phyloP scores from a whole-genome alignment of 2,113 vertebrate species.

The Hyla sarda region DNA sequence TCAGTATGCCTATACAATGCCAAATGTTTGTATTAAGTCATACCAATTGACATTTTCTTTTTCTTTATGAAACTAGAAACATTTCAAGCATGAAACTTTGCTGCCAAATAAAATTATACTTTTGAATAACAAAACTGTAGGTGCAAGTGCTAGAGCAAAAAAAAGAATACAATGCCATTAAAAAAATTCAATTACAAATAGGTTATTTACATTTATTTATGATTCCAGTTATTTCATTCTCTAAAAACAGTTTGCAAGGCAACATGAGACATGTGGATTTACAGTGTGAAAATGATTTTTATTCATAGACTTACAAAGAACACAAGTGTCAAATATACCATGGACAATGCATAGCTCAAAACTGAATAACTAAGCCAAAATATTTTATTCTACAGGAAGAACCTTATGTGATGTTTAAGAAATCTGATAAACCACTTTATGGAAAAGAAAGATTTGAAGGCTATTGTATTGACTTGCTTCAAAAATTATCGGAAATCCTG shows the following conservation, averaged over 20 bases:
- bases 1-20: not conserved
- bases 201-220: conserved; percentile 26
- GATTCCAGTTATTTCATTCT: not conserved
- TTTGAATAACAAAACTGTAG: too few relatives aligned
- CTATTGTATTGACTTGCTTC: conserved; percentile 95
- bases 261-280: not conserved
- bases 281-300: not conserved
- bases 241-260: not conserved
- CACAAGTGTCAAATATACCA: not conserved
- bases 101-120: too few relatives aligned
- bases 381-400: conserved; percentile 82
- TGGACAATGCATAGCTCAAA: not conserved
- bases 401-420: conserved; percentile 98
- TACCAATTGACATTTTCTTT: not conserved
- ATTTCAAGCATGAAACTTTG: too few relatives aligned
- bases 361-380: not conserved
- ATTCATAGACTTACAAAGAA: not conserved
- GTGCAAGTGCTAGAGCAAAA: too few relatives aligned
- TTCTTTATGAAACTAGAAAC: too few relatives aligned
- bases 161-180: not conserved
- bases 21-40: not conserved
- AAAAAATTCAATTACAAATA: conserved; percentile 8
- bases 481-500: conserved; percentile 91
- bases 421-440: conserved; percentile 95
- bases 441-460: conserved; percentile 97